phyloP scores from a whole-genome alignment of 1,140 invertebrate species.

The Panonychus citri region DNA sequence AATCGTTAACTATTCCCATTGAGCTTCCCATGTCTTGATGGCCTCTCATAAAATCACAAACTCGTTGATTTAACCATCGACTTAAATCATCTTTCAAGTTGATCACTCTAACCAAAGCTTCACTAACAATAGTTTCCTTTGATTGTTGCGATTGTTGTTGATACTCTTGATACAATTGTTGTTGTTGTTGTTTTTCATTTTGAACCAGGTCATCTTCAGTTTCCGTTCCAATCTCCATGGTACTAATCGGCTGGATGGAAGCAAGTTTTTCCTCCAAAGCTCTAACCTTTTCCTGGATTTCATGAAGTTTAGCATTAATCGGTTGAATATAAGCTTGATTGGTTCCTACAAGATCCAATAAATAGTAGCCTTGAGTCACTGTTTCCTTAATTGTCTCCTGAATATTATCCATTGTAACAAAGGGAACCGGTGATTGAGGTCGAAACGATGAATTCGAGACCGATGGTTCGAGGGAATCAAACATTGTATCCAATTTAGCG shows the following conservation, averaged over 20 bases:
- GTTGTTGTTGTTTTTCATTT: too few relatives aligned
- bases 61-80: conserved; percentile 41
- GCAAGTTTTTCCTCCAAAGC: conserved; percentile 26
- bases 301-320: conserved; percentile 34
- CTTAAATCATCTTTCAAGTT: conserved; percentile 11
- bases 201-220: not conserved
- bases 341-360: too few relatives aligned
- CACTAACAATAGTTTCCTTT: not conserved
- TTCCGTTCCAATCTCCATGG: not conserved
- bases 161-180: too few relatives aligned
- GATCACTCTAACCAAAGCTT: conserved; percentile 27
- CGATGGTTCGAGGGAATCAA: too few relatives aligned
- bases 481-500: too few relatives aligned
- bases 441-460: too few relatives aligned
- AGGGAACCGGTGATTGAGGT: too few relatives aligned
- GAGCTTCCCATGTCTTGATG: conserved; percentile 49
- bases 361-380: too few relatives aligned
- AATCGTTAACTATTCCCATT: conserved; percentile 41
- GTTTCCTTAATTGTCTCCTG: too few relatives aligned
- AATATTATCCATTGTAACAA: too few relatives aligned
- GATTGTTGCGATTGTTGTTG: too few relatives aligned
- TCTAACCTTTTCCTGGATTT: conserved; percentile 45
- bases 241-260: not conserved
- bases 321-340: too few relatives aligned
- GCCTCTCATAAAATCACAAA: conserved; percentile 43